Evolutionary conservation across 2,797 vertebrate genomes (phyloP).

Genomic region (Spinibarbus caldwelli): DNA sequence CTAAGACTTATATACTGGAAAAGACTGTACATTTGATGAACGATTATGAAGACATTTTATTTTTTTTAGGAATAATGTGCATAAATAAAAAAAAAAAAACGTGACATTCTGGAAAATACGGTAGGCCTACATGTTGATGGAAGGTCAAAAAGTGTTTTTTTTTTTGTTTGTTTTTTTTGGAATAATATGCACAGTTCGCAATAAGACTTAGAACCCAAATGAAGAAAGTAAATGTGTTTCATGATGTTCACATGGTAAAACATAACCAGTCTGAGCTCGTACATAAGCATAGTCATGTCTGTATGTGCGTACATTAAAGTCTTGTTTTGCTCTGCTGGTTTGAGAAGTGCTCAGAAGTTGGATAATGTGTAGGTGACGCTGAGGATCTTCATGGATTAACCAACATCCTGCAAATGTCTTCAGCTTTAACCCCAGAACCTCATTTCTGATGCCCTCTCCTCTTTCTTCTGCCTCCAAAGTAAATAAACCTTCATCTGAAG

Average conservation of each 20-base stretch:
- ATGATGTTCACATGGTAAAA: neutral
- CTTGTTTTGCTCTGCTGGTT: neutral
- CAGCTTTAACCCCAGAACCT: slow-evolving; percentile 31
- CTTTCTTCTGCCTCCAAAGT: slow-evolving; percentile 41
- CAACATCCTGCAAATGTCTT: slow-evolving; percentile 6
- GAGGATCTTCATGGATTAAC: slow-evolving; percentile 26
- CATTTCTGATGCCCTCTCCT: slow-evolving; percentile 33
- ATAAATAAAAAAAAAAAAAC: no score
- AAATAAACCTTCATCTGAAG: slow-evolving; percentile 45
- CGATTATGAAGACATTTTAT: no score
- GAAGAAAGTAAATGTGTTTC: neutral
- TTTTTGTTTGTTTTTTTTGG: no score
- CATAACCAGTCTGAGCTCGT: neutral
- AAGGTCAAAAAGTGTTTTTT: no score
- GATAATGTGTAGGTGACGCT: neutral
- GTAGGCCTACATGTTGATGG: no score
- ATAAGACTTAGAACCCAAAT: no score
- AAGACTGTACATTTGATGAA: no score
- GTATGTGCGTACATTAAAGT: neutral
- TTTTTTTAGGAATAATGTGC: no score
- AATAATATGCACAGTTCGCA: no score
- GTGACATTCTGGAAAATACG: no score
- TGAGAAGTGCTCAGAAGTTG: neutral
- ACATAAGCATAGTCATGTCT: neutral
- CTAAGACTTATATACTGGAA: no score